A percentile compares a stretch with the other conserved stretches of the same genome.
These are phyloP conservation scores for Odontomyia ornata DNA, from an alignment of 2,888 invertebrate genomes.

Conservation along the genomic window DNA sequence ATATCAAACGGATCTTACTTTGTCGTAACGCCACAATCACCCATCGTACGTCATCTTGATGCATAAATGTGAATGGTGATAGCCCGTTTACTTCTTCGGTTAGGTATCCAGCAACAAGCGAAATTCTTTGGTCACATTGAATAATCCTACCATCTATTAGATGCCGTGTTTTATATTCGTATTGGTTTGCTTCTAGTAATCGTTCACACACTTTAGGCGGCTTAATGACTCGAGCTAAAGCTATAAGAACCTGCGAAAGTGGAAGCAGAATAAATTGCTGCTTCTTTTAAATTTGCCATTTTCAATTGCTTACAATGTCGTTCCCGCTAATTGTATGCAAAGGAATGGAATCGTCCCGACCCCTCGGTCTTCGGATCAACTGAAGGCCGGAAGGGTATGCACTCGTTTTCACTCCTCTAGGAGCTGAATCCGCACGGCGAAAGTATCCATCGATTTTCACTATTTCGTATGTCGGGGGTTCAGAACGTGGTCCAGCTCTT, in stretches of 20 bases:
- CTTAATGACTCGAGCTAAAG: constrained; percentile 76
- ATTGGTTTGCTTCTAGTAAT: constrained; percentile 73
- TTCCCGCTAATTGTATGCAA: constrained; percentile 67
- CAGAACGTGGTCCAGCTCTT: constrained; percentile 76
- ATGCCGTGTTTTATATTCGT: constrained; percentile 91
- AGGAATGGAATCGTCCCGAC: constrained; percentile 68
- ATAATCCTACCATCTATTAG: constrained; percentile 88
- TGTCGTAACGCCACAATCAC: constrained; percentile 86
- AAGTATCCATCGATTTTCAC: constrained; percentile 75
- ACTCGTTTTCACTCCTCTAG: constrained; percentile 65
- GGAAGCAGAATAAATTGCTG: background rate
- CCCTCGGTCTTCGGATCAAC: constrained; percentile 66
- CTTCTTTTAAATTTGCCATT: background rate
- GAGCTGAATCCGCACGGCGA: constrained; percentile 68
- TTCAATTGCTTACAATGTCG: constrained; percentile 66
- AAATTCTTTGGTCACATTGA: constrained; percentile 90
- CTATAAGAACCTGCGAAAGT: constrained; percentile 69
- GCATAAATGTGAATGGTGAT: constrained; percentile 90
- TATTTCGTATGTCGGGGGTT: constrained; percentile 75
- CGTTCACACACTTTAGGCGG: constrained; percentile 75
- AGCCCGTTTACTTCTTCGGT: constrained; percentile 87
- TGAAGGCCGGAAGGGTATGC: constrained; percentile 61
- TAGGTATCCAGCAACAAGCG: constrained; percentile 88
- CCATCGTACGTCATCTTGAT: constrained; percentile 88
- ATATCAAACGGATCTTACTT: no score